These are phyloP conservation scores for Alauda arvensis DNA, from an alignment of 2,797 vertebrate species.

Conservation along the genomic window DNA sequence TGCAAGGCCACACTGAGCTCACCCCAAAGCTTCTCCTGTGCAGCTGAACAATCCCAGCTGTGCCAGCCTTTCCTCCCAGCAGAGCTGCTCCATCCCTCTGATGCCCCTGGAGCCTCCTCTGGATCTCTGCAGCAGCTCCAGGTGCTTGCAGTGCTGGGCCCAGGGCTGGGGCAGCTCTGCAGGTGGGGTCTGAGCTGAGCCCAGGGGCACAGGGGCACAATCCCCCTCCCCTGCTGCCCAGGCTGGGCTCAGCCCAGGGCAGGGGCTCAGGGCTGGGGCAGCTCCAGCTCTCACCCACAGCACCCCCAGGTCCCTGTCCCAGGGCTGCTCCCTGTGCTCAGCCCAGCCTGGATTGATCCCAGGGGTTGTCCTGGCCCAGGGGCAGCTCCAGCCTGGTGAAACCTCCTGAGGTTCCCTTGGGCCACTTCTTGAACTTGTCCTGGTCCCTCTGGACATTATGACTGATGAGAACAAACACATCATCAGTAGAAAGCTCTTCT, in stretches of 20 bases:
- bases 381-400: neutral
- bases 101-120: neutral
- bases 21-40: too few relatives aligned
- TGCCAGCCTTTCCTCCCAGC: too few relatives aligned
- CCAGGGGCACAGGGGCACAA: neutral
- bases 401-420: neutral
- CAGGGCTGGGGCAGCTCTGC: neutral
- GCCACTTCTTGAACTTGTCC: fast-evolving
- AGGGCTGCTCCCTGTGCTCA: neutral
- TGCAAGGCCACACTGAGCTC: too few relatives aligned
- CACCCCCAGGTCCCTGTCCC: neutral
- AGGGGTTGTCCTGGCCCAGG: too few relatives aligned
- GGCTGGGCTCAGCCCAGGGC: neutral
- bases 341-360: neutral
- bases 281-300: neutral
- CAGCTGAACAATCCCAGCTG: too few relatives aligned
- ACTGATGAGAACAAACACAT: neutral
- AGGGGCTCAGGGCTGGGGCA: neutral
- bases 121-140: neutral
- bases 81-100: too few relatives aligned
- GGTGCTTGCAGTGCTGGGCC: neutral
- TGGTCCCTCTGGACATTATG: neutral
- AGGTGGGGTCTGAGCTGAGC: neutral
- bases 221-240: neutral
- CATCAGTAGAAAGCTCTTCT: neutral